phyloP scores from a whole-genome alignment of 2,113 vertebrate species.

The Pygoscelis antarcticus region DNA sequence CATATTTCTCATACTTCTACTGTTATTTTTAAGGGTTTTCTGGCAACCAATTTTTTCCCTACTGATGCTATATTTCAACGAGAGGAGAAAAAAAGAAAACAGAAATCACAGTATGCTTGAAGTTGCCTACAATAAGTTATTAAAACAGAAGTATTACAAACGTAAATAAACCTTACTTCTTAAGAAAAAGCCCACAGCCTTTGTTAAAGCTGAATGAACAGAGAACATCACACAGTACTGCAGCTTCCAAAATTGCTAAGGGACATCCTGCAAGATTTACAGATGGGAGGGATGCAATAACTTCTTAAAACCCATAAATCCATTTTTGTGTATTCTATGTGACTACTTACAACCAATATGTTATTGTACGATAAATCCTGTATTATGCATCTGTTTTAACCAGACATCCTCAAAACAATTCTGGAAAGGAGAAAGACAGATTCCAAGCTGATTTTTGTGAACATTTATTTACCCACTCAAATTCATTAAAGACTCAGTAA shows the following conservation, averaged over 20 bases:
- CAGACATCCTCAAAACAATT: slow-evolving; percentile 20
- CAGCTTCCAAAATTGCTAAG: neutral
- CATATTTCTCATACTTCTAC: neutral
- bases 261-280: neutral
- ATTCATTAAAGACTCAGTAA: slow-evolving; percentile 49
- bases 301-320: slow-evolving; percentile 33
- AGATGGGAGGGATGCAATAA: neutral
- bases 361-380: slow-evolving; percentile 39
- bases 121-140: neutral
- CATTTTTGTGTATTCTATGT: slow-evolving; percentile 17
- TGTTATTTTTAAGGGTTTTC: neutral
- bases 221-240: neutral
- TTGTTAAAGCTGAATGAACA: neutral
- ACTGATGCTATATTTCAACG: neutral
- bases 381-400: slow-evolving; percentile 21
- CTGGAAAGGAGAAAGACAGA: slow-evolving; percentile 22
- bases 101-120: neutral
- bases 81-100: neutral
- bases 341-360: slow-evolving; percentile 9
- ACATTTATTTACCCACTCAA: slow-evolving; percentile 27
- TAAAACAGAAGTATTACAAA: neutral
- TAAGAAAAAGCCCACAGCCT: neutral
- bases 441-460: neutral
- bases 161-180: neutral
- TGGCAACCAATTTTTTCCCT: neutral